These are phyloP conservation scores for Tipula unca DNA, from an alignment of 2,888 invertebrate species.

Conservation along the genomic window DNA sequence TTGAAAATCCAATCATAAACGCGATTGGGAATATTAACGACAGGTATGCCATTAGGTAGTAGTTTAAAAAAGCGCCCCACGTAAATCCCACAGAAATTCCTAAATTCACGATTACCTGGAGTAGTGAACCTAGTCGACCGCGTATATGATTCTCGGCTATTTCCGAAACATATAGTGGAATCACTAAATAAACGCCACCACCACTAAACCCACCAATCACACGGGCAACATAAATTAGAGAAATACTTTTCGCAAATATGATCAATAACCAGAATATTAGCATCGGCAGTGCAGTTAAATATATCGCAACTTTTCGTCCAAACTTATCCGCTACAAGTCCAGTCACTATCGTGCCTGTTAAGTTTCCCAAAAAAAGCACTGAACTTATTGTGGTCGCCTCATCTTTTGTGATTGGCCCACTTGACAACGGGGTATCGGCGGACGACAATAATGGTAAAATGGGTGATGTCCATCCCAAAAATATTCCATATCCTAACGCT, in stretches of 20 bases:
- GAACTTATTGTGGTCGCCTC: constrained; percentile 38
- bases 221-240: constrained; percentile 20
- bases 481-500: constrained; percentile 36
- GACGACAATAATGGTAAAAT: constrained; percentile 35
- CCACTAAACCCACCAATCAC: constrained; percentile 23
- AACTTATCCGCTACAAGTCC: constrained; percentile 36
- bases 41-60: constrained; percentile 20
- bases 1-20: constrained; percentile 15
- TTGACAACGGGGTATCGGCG: constrained; percentile 31
- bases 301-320: constrained; percentile 30
- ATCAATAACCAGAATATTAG: constrained; percentile 22
- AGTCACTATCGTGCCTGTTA: constrained; percentile 34
- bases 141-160: constrained; percentile 21
- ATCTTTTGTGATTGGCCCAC: too few relatives aligned
- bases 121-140: constrained; percentile 21
- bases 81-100: constrained; percentile 20
- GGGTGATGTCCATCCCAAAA: constrained; percentile 38
- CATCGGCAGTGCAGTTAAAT: constrained; percentile 29
- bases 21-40: constrained; percentile 20
- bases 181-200: constrained; percentile 21
- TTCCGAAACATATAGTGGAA: constrained; percentile 21
- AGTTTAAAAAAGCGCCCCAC: constrained; percentile 20
- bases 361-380: constrained; percentile 35
- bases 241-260: constrained; percentile 21
- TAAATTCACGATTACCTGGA: constrained; percentile 17